These are phyloP conservation scores for Formica exsecta DNA, from an alignment of 1,140 invertebrate species.

Conservation along the genomic window DNA sequence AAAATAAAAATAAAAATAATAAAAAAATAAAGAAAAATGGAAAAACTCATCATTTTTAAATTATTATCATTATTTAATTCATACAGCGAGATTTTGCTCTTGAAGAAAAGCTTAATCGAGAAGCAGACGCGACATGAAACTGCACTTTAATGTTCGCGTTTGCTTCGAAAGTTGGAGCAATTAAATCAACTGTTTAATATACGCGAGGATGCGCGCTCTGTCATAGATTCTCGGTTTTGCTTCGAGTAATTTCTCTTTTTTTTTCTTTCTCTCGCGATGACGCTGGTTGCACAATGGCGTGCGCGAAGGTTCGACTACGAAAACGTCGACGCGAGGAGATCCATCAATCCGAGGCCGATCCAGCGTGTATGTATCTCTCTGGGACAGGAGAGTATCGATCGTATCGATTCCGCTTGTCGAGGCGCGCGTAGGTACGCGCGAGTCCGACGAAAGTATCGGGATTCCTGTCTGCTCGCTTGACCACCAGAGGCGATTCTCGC, in stretches of 20 bases:
- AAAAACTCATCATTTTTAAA: too few species aligned
- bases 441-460: conserved; percentile 72
- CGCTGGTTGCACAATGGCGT: conserved; percentile 69
- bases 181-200: not conserved
- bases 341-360: conserved; percentile 76
- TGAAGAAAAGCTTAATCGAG: not conserved
- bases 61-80: too few species aligned
- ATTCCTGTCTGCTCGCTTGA: conserved; percentile 70
- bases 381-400: conserved; percentile 72
- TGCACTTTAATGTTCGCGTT: not conserved
- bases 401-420: conserved; percentile 74
- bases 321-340: conserved; percentile 77
- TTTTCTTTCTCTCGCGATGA: conserved; percentile 24
- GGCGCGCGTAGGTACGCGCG: conserved; percentile 65
- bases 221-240: conserved; percentile 5
- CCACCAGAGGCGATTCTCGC: conserved; percentile 73
- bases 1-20: too few species aligned
- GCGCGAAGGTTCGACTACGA: conserved; percentile 70
- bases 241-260: conserved; percentile 16
- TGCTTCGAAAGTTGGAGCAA: conserved; percentile 6
- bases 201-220: not conserved
- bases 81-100: not conserved
- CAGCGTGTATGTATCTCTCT: conserved; percentile 45
- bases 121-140: not conserved
- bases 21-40: too few species aligned